Evolutionary conservation across 2,113 vertebrate genomes (phyloP), one percentile per base, ranked within the genome.

Genomic region (Puntigrus tetrazona): DNA sequence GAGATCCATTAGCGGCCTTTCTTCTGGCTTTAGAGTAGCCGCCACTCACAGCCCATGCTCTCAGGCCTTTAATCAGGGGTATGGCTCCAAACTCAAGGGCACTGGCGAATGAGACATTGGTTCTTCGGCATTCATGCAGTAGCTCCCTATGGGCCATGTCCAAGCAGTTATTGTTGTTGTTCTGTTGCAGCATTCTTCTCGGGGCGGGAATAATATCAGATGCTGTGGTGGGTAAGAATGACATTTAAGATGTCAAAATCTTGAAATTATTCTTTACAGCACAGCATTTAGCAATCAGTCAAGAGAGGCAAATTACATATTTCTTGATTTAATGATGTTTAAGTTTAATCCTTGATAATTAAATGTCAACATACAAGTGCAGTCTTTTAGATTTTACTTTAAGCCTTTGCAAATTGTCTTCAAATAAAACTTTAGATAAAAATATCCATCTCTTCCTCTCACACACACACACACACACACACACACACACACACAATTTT

Each of bases 81-180:
- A 94, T 91, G 84, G 93, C 94, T 0, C 91, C 91, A 10, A 94
- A 87, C 86, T 94, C 94, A 85, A 92, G 89, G 6, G 92, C 87
- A 85, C 91, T 90, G 86, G 91, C 88, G 84, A 94, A 91, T 3
- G 92, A 90, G 85, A 92, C 88, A 1, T 90, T 81, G 59, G 89
- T 85, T 75, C 88, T 85, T 73, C 89, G 86, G 86, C 91, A 92
- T 79, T 91, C 92, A 80, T 93, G 92, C 14, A 93, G 87, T 57
- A 91, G 85, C 79, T 93, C 91, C 77, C 86, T 83, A 34, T 88
- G 89, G 1, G 89, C 85, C 88, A 91, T 74, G 14, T 90, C 91
- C 80, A 94, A 90, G 86, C 94, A 95, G 91, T 95, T 95, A 87
- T 95, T 95, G 90, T 95, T 95, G 90, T 95, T 95, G 65, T 95